A percentile compares a stretch with the other conserved stretches of the same genome.
These are phyloP conservation scores for Amphimedon queenslandica DNA, from an alignment of 37 sponge, comb jelly and placozoan genomes.

Conservation along the genomic window DNA sequence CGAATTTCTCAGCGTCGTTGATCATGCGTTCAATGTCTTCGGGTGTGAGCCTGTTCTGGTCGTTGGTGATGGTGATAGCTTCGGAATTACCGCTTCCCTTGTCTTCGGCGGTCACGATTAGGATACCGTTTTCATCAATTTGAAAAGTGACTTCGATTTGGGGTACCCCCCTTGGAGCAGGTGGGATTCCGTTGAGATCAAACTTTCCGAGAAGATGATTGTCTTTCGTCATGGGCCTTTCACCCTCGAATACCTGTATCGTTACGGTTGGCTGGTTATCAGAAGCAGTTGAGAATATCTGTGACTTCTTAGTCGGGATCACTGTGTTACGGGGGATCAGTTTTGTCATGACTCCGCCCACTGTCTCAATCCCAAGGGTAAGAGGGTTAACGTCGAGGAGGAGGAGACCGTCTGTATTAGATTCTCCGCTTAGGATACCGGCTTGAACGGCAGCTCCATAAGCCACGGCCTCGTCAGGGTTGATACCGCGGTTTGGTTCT, in stretches of 20 bases:
- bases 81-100: conserved; percentile 95
- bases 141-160: conserved; percentile 99
- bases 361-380: conserved; percentile 98
- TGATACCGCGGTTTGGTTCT: conserved; percentile 92
- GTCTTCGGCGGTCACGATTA: conserved; percentile 95
- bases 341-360: conserved; percentile 99
- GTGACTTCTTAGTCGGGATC: conserved; percentile 99
- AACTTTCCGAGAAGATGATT: conserved; percentile 96
- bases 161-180: conserved; percentile 97
- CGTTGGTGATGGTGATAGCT: conserved; percentile 96
- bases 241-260: conserved; percentile 99
- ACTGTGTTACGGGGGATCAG: conserved; percentile 93
- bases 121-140: conserved; percentile 97
- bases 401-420: conserved; percentile 64
- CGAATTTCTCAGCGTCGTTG: conserved; percentile 94
- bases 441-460: conserved; percentile 98
- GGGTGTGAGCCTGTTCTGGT: conserved; percentile 91
- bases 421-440: conserved; percentile 95
- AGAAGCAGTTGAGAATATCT: conserved; percentile 96
- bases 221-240: conserved; percentile 97
- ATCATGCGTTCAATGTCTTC: conserved; percentile 98
- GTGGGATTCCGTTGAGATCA: conserved; percentile 95
- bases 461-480: conserved; percentile 99
- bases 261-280: conserved; percentile 99
- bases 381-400: conserved; percentile 97